A percentile compares a stretch with the other conserved stretches of the same genome.
Conservation (phyloP, 2,888 invertebrate species). For the Amorpha juglandis region DNA sequence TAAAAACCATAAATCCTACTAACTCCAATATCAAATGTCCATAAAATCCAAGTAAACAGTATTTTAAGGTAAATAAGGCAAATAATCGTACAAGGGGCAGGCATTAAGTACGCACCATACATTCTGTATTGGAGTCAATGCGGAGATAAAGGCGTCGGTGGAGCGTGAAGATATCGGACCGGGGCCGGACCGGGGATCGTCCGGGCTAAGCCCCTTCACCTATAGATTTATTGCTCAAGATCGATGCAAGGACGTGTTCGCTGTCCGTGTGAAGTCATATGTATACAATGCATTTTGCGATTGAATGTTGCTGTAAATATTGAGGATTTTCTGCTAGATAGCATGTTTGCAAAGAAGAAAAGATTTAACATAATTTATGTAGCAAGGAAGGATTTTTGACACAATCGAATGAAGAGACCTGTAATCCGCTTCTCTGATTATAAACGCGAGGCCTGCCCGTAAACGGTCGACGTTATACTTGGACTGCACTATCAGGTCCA, state of each 20-base stretch:
- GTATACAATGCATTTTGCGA: neutral
- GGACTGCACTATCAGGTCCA: no score
- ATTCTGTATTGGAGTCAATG: conserved; percentile 29
- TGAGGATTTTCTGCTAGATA: neutral
- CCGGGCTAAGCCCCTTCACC: conserved; percentile 25
- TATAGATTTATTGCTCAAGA: conserved; percentile 27
- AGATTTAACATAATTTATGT: neutral
- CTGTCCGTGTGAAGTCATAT: conserved; percentile 9
- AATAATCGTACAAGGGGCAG: conserved; percentile 20
- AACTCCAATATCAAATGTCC: neutral
- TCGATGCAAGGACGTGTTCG: conserved; percentile 12
- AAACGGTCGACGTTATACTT: no score
- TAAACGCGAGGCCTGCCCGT: no score
- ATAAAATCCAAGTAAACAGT: conserved; percentile 16
- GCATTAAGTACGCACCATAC: conserved; percentile 28
- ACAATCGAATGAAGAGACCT: no score
- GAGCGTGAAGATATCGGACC: conserved; percentile 28
- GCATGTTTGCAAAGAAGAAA: neutral
- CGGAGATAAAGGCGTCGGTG: conserved; percentile 28
- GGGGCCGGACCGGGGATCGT: conserved; percentile 16
- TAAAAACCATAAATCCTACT: neutral
- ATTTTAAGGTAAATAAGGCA: conserved; percentile 25
- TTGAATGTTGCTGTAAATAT: neutral
- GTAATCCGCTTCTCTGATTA: no score
- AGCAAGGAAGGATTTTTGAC: neutral